Percentiles rank a stretch among this genome's conserved stretches.
phyloP scores from a whole-genome alignment of 1,140 invertebrate species.

The Vanessa tameamea region DNA sequence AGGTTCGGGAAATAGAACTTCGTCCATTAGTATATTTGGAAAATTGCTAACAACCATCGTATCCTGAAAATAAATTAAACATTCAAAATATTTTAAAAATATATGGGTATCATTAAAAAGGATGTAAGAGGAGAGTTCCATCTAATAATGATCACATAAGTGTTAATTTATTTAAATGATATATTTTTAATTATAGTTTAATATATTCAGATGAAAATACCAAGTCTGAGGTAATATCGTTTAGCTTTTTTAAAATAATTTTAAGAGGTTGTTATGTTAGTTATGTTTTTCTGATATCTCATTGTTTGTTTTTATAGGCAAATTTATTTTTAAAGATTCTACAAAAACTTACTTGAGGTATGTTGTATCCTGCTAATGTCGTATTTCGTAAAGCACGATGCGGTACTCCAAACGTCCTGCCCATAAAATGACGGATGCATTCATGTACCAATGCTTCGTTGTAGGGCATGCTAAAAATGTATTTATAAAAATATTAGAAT shows the following conservation, averaged over 20 bases:
- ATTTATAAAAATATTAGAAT: not conserved
- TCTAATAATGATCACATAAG: too few relatives aligned
- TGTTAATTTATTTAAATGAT: too few relatives aligned
- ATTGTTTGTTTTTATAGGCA: not conserved
- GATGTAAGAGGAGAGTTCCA: too few relatives aligned
- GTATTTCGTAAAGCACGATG: slow-evolving; percentile 88
- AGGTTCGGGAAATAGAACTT: slow-evolving; percentile 86
- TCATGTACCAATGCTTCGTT: slow-evolving; percentile 89
- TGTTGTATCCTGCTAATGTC: slow-evolving; percentile 85
- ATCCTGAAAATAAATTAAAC: slow-evolving; percentile 81
- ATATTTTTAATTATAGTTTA: too few relatives aligned
- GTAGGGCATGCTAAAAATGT: slow-evolving; percentile 87
- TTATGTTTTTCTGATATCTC: not conserved
- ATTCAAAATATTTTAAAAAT: not conserved
- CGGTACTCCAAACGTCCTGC: slow-evolving; percentile 88
- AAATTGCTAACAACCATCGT: slow-evolving; percentile 93
- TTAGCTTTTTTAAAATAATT: too few relatives aligned
- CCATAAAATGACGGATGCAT: slow-evolving; percentile 88
- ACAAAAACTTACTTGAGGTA: slow-evolving; percentile 85
- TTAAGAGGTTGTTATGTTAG: too few relatives aligned
- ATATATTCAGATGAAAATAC: too few relatives aligned
- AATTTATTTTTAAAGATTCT: not conserved
- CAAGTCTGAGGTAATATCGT: too few relatives aligned
- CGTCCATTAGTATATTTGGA: slow-evolving; percentile 87
- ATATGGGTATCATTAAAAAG: too few relatives aligned